Evolutionary conservation across 1,140 invertebrate genomes (phyloP).

Genomic region (Aplysia californica): DNA sequence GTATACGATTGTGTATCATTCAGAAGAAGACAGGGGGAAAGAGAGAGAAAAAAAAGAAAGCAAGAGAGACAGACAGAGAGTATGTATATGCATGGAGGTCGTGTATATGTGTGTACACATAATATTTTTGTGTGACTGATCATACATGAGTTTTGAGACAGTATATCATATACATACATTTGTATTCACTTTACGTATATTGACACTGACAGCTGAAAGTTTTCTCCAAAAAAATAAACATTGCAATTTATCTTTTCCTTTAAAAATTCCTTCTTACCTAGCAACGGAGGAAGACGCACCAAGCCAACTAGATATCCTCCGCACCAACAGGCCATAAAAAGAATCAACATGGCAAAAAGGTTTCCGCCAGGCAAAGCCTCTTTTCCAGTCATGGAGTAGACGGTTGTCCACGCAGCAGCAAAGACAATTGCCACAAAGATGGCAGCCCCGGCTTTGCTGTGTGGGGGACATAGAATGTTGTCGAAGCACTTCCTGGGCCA

Average conservation of each 20-base stretch:
- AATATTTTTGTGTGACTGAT: no score
- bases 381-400: conserved; percentile 79
- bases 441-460: conserved; percentile 54
- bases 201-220: no score
- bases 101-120: no score
- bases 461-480: conserved; percentile 63
- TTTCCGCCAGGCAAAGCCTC: conserved; percentile 82
- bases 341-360: conserved; percentile 77
- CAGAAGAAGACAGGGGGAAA: not conserved
- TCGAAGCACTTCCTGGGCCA: conserved; percentile 42
- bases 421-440: conserved; percentile 70
- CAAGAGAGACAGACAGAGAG: no score
- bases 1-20: not conserved
- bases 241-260: no score
- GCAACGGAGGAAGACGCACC: conserved; percentile 82
- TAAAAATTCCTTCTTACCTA: no score
- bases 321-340: conserved; percentile 78
- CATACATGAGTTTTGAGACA: no score
- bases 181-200: no score
- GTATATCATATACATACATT: no score
- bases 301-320: conserved; percentile 83
- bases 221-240: no score
- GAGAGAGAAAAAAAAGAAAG: not conserved
- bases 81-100: no score
- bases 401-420: conserved; percentile 81